phyloP scores from a whole-genome alignment of 1,140 invertebrate species.

The Plectrocnemia conspersa region DNA sequence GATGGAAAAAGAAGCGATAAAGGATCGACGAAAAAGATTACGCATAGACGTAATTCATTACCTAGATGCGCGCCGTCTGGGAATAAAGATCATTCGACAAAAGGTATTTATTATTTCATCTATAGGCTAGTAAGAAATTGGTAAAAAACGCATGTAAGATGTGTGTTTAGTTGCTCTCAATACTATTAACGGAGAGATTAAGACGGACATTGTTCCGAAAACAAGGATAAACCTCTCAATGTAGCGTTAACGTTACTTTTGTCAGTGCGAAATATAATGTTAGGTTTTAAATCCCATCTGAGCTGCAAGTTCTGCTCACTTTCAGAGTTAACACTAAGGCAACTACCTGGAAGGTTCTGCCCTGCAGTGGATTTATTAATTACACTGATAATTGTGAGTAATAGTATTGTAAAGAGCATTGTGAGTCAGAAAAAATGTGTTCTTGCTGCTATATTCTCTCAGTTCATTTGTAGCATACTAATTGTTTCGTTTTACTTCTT shows the following conservation, averaged over 20 bases:
- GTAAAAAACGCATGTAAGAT: no score
- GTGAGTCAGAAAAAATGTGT: neutral
- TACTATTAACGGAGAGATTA: no score
- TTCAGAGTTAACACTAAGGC: neutral
- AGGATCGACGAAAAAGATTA: conserved; percentile 24
- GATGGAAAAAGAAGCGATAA: conserved; percentile 25
- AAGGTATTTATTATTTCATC: conserved; percentile 22
- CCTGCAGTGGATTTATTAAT: conserved; percentile 1
- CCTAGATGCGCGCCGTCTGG: conserved; percentile 19
- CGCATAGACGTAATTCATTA: conserved; percentile 27
- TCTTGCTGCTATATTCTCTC: no score
- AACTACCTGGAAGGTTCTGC: neutral
- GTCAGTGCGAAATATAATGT: no score
- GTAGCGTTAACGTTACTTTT: no score
- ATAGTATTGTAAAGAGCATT: neutral
- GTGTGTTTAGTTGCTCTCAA: no score
- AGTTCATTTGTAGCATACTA: neutral
- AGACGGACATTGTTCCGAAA: no score
- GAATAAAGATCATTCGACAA: conserved; percentile 16
- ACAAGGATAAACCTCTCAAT: no score
- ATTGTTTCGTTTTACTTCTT: conserved; percentile 7
- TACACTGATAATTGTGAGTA: conserved; percentile 9
- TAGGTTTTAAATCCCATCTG: conserved; percentile 4
- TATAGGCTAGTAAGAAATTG: no score
- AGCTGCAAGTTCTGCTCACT: conserved; percentile 4